Base-by-base conservation (phyloP, 2,888 invertebrate genomes). In the Parnassius glacialis region DNA sequence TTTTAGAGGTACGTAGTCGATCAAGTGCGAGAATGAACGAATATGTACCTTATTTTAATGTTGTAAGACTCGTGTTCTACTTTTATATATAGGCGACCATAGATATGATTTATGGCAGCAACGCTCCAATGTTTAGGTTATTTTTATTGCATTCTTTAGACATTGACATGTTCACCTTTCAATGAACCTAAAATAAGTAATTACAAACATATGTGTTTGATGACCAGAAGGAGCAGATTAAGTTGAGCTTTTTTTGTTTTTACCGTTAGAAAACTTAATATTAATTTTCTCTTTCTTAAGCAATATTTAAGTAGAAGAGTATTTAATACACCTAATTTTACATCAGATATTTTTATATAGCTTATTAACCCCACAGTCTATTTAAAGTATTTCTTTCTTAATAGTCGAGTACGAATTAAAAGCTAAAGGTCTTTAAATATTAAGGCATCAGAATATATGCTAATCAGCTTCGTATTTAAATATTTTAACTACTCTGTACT, bases 41-140 rank as follows among this genome's bases (percentile, higher is more conserved):
- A 50, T 51, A 25, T 50, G 45, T n/a, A 55, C 51, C 25, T 54
- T 62, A 59, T 50, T 11, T 0, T 3, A 16, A 43, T 10, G 44
- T 0, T 16, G 13, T 53, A 54, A 44, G 20, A 48, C n/a, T 43
- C 34, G 20, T 53, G 34, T 45, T 62, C 43, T 25, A n/a, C 7
- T 12, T 48, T 45, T 47, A 42, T 16, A 34, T 16, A 34, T 48
- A 52, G 50, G 9, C 9, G 53, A 20, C 25, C n/a, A 54, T 20
- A 59, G 59, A 45, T 70, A 69, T 72, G 72, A 72, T 70, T 72
- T 72, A 72, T 70, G 61, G 59, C 65, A 53, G 64, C 67, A 66
- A 65, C 58, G 65, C 62, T 67, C 61, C 55, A 61, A 64, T 67
- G 68, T 66, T 69, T 66, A 64, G 61, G 58, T 62, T 68, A 67